These are phyloP conservation scores for Lacerta bilineata DNA, from an alignment of 2,797 vertebrate species.

Conservation along the genomic window DNA sequence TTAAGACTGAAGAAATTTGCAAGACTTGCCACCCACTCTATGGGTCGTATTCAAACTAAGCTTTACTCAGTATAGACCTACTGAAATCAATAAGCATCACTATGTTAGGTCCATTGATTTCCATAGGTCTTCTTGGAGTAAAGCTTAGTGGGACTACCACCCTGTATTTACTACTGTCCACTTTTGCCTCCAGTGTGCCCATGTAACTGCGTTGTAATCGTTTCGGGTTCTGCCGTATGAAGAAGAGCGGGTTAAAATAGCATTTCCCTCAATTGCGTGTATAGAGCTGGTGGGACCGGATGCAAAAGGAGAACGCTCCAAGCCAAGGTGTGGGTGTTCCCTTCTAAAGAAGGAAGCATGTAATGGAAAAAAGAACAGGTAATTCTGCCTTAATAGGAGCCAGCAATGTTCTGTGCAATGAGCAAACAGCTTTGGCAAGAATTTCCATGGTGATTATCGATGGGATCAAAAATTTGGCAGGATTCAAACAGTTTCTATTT, in stretches of 20 bases:
- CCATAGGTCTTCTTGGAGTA: too few relatives aligned
- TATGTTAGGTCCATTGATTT: too few relatives aligned
- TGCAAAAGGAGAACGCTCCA: background rate
- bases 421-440: background rate
- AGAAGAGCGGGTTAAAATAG: background rate
- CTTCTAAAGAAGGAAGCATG: background rate
- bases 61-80: too few relatives aligned
- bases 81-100: too few relatives aligned
- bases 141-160: background rate
- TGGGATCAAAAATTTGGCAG: background rate
- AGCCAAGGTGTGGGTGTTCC: background rate
- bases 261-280: background rate
- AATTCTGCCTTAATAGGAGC: constrained; percentile 13
- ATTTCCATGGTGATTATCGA: constrained; percentile 11
- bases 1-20: too few relatives aligned
- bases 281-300: background rate
- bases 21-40: too few relatives aligned
- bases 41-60: too few relatives aligned
- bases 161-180: background rate
- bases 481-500: constrained; percentile 8
- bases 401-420: background rate
- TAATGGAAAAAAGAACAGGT: constrained; percentile 13
- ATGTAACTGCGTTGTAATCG: background rate
- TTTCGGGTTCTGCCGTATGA: background rate
- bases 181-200: too few relatives aligned